Evolutionary conservation across 2,888 invertebrate genomes (phyloP).

Genomic region (Seira musarum): DNA sequence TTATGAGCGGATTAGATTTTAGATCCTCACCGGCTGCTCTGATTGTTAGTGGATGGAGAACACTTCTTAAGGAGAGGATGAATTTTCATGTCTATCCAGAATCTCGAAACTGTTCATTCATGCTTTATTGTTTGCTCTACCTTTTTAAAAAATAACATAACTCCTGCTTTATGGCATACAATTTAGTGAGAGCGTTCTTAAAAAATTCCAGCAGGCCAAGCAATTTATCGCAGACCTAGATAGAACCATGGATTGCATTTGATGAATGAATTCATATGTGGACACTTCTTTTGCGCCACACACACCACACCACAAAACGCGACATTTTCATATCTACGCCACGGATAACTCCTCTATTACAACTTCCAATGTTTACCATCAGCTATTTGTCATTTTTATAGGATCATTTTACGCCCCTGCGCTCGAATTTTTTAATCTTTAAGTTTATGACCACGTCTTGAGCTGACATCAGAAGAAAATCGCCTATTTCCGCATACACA

Average conservation of each 20-base stretch:
- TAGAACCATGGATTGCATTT: conserved; percentile 42
- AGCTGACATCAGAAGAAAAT: background rate
- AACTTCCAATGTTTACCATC: conserved; percentile 32
- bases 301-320: background rate
- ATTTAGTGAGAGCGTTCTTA: too few species aligned
- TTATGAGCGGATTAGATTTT: background rate
- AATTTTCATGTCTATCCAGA: too few species aligned
- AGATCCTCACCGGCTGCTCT: background rate
- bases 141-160: too few species aligned
- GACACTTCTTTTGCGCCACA: background rate
- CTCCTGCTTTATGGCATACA: too few species aligned
- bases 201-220: too few species aligned
- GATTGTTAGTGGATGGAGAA: too few species aligned
- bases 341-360: conserved; percentile 32
- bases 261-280: conserved; percentile 45
- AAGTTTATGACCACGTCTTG: background rate
- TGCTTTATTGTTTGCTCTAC: too few species aligned
- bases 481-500: too few species aligned
- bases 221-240: conserved; percentile 44
- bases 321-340: background rate
- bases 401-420: conserved; percentile 38
- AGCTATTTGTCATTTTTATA: conserved; percentile 64
- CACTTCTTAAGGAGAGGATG: too few species aligned
- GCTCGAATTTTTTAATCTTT: background rate
- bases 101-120: too few species aligned